Percentiles rank a stretch among this genome's conserved stretches.
phyloP scores from a whole-genome alignment of 2,113 vertebrate genomes.

The Panthera uncia region DNA sequence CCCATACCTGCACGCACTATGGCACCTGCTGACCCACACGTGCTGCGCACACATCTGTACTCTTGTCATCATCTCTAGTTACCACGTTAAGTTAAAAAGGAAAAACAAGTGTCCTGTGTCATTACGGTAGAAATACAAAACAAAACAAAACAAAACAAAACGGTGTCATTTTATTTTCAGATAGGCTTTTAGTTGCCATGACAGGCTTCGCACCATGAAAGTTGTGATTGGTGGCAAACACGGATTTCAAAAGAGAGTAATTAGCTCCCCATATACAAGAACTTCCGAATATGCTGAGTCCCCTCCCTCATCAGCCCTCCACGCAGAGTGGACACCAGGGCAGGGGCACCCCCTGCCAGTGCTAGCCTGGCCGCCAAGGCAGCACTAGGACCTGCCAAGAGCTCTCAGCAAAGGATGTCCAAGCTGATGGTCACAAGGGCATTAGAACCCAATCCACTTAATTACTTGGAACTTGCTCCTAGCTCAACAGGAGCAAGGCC shows the following conservation, averaged over 20 bases:
- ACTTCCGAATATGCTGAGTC: background rate
- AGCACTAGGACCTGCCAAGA: background rate
- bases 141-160: background rate
- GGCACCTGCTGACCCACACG: background rate
- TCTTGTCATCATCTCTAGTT: background rate
- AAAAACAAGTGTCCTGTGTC: background rate
- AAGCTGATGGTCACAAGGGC: background rate
- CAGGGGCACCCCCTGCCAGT: background rate
- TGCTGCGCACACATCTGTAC: background rate
- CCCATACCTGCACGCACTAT: background rate
- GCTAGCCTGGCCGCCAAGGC: background rate
- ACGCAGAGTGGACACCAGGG: background rate
- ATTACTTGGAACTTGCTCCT: background rate
- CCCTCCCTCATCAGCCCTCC: background rate
- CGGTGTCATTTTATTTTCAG: conserved; percentile 55
- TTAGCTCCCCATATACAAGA: conserved; percentile 24
- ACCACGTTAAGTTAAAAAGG: background rate
- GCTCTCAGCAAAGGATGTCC: background rate
- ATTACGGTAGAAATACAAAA: conserved; percentile 8
- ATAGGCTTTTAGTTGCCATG: conserved; percentile 20
- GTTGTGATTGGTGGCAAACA: conserved; percentile 19
- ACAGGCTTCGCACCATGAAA: background rate
- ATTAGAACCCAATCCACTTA: conserved; percentile 33
- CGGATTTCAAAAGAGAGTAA: background rate
- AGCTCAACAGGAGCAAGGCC: background rate